These are phyloP conservation scores for Pitangus sulphuratus DNA, from an alignment of 2,797 vertebrate species.

Conservation along the genomic window DNA sequence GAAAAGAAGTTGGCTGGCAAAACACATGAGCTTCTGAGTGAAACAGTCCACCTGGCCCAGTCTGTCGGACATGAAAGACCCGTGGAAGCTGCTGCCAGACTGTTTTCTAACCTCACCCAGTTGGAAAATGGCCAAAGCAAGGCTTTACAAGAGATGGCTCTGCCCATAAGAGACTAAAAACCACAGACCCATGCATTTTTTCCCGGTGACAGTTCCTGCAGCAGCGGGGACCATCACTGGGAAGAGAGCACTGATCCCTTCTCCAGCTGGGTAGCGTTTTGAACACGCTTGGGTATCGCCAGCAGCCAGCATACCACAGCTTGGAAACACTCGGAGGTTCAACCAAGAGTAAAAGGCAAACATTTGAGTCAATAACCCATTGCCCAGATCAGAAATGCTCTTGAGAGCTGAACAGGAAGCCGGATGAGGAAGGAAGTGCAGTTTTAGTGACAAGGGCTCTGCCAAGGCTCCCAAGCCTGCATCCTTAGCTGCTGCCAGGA, in stretches of 20 bases:
- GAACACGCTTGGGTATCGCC: fast-evolving
- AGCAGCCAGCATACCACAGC: not conserved
- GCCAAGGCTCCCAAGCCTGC: not conserved
- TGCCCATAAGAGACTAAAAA: not conserved
- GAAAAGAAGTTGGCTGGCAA: conserved; percentile 13
- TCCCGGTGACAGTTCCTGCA: not conserved
- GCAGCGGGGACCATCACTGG: not conserved
- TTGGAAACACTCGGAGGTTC: not conserved
- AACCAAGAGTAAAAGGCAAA: not conserved
- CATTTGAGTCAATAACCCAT: not conserved
- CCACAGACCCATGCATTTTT: not conserved
- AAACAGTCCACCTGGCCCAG: not conserved
- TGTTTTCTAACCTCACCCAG: not conserved
- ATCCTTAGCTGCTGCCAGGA: not conserved
- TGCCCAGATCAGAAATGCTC: not conserved
- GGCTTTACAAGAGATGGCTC: not conserved
- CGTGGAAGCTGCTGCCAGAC: not conserved
- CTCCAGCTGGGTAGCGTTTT: not conserved
- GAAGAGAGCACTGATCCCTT: not conserved
- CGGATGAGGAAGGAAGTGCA: not conserved
- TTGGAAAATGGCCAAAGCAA: not conserved
- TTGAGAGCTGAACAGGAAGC: not conserved
- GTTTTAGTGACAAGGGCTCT: not conserved
- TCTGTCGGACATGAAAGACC: not conserved
- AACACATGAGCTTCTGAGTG: not conserved